These are phyloP conservation scores for Macquaria australasica DNA, from an alignment of 2,113 vertebrate species.

Conservation along the genomic window DNA sequence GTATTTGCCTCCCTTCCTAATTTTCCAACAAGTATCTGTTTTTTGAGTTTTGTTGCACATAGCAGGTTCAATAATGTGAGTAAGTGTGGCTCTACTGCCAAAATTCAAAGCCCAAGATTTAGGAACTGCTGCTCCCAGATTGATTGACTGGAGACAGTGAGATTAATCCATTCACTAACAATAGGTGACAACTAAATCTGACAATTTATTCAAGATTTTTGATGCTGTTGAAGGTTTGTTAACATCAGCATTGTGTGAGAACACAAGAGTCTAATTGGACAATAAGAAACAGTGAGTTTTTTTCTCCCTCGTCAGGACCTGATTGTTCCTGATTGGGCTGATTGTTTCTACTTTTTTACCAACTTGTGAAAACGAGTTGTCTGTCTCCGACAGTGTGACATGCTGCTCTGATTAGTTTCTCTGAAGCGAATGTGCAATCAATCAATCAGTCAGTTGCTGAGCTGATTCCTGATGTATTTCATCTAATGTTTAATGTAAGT, in stretches of 20 bases:
- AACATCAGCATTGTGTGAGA: background rate
- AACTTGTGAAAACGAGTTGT: conserved; percentile 20
- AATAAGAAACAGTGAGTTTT: background rate
- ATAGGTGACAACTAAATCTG: background rate
- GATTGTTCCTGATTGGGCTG: conserved; percentile 26
- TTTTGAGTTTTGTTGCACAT: background rate
- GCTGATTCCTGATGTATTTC: background rate
- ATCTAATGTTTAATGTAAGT: background rate
- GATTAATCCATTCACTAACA: background rate
- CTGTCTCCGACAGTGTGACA: no score
- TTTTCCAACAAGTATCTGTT: background rate
- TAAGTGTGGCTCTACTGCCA: background rate
- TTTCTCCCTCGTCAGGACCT: conserved; percentile 13
- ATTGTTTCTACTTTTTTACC: conserved; percentile 28
- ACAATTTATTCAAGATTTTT: background rate
- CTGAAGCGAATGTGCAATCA: background rate
- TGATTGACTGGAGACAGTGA: conserved; percentile 23
- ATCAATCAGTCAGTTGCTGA: background rate
- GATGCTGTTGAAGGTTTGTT: background rate
- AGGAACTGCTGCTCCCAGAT: background rate
- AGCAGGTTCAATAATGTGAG: background rate
- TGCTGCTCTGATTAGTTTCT: background rate
- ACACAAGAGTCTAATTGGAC: conserved; percentile 9
- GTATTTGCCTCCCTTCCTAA: background rate
- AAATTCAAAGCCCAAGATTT: background rate